These are phyloP conservation scores for Plodia interpunctella DNA, from an alignment of 1,140 invertebrate genomes.

Conservation along the genomic window DNA sequence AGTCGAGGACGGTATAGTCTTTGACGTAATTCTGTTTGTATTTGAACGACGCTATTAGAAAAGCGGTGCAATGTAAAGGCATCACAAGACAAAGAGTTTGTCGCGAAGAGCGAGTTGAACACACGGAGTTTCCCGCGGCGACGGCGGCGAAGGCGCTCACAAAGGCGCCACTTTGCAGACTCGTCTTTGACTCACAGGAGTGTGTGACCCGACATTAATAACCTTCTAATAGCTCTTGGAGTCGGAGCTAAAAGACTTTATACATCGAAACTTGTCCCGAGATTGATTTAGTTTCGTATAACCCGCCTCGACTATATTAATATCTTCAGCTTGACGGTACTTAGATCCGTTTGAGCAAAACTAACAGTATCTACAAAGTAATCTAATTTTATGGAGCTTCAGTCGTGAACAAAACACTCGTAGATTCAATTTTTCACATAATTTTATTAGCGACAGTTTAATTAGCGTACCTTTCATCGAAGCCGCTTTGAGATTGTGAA, in stretches of 20 bases:
- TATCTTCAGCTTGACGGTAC: neutral
- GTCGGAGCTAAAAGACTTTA: constrained; percentile 23
- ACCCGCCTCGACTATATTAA: neutral
- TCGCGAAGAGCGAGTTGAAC: constrained; percentile 42
- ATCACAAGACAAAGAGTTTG: constrained; percentile 57
- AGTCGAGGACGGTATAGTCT: constrained; percentile 7
- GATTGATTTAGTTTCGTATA: constrained; percentile 1
- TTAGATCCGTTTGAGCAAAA: neutral
- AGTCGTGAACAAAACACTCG: constrained; percentile 37
- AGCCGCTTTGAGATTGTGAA: constrained; percentile 70
- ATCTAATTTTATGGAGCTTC: constrained; percentile 32
- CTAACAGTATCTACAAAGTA: constrained; percentile 20
- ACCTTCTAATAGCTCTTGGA: constrained; percentile 55
- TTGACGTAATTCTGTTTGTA: constrained; percentile 13
- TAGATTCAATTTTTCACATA: constrained; percentile 65
- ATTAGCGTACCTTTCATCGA: constrained; percentile 72
- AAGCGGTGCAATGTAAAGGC: constrained; percentile 40
- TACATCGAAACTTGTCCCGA: constrained; percentile 18
- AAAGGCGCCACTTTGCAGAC: constrained; percentile 64
- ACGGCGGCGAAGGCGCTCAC: constrained; percentile 40
- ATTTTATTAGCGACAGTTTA: constrained; percentile 76
- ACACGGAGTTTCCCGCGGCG: constrained; percentile 45
- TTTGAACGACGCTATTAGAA: constrained; percentile 17
- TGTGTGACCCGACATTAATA: constrained; percentile 67
- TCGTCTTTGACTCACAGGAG: constrained; percentile 60